Evolutionary conservation across 2,797 vertebrate genomes (phyloP).

Genomic region (Poecilia wingei): DNA sequence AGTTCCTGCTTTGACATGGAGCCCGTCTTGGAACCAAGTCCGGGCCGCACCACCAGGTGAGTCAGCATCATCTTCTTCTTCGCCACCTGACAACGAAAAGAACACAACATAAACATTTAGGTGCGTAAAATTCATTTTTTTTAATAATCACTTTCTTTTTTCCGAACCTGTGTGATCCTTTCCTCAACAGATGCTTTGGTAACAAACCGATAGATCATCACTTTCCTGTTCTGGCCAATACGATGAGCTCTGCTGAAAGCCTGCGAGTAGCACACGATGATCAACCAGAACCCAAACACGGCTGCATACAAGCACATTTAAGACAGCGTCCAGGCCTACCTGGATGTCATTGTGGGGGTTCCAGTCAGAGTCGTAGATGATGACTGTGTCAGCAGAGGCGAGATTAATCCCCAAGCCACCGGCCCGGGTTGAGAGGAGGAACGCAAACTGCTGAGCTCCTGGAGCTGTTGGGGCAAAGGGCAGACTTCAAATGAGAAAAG

Average conservation of each 20-base stretch:
- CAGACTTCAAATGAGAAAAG: constrained; percentile 22
- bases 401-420: constrained; percentile 98
- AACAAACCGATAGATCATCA: constrained; percentile 99
- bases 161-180: constrained; percentile 89
- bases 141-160: neutral
- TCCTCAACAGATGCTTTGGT: constrained; percentile 98
- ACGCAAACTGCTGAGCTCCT: constrained; percentile 97
- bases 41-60: constrained; percentile 95
- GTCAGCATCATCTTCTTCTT: constrained; percentile 99
- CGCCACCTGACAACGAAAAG: constrained; percentile 84
- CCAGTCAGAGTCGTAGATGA: constrained; percentile 99
- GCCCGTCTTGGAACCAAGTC: constrained; percentile 95
- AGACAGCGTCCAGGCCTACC: constrained; percentile 71
- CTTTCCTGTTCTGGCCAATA: constrained; percentile 98
- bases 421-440: constrained; percentile 96
- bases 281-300: constrained; percentile 7
- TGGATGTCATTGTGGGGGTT: constrained; percentile 99
- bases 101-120: neutral
- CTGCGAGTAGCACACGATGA: constrained; percentile 63
- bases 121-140: neutral
- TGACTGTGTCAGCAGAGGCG: constrained; percentile 97
- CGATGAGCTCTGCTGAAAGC: constrained; percentile 98
- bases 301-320: neutral
- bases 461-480: constrained; percentile 82
- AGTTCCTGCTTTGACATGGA: constrained; percentile 99